Evolutionary conservation across 2,797 vertebrate species (phyloP), one percentile per base, ranked within the genome.

Genomic region (Serranus cabrilla): DNA sequence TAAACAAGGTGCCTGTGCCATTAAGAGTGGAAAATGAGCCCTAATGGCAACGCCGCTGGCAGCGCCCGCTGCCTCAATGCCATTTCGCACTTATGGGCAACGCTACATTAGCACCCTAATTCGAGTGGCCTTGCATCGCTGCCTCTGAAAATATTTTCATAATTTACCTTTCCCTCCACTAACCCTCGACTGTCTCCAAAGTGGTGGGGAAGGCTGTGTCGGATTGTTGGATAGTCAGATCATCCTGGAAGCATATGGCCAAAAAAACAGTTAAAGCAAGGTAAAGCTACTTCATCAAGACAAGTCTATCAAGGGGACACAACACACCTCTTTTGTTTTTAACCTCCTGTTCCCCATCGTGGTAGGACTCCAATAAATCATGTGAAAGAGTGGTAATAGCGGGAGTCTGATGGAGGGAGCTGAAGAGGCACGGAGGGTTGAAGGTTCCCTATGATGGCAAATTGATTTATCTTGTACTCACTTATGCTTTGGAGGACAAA

Each of bases 1-100:
- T 93, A 94, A 94, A 93, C 91, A 92, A 93, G 90, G 90, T 91
- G 90, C 84, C 88, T 87, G 80, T 79, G 88, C 89, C 83, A 92
- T 93, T 92, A 94, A 83, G 82, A 91, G 76, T 85, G 72, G 82
- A 89, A 93, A 93, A 93, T 91, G 71, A 93, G 87, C 78, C 83
- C 74, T 93, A 91, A 93, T 92, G 87, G 89, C 78, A 31, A 80
- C 14, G 59, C 76, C 23, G 59, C 75, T 64, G 81, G 75, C 79
- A 74, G 79, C 4, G 40, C 64, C 70, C 31, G 21, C 87, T 84
- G 68, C 79, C 86, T 90, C 88, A 76, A 78, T 87, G 85, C 84
- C 88, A 89, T 92, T 89, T 87, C 11, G 80, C 88, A 71, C 88
- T 92, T 89, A 90, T 82, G 81, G 84, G 82, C 73, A 66, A 90